phyloP scores from a whole-genome alignment of 2,113 vertebrate genomes.

The Anhinga rufa region DNA sequence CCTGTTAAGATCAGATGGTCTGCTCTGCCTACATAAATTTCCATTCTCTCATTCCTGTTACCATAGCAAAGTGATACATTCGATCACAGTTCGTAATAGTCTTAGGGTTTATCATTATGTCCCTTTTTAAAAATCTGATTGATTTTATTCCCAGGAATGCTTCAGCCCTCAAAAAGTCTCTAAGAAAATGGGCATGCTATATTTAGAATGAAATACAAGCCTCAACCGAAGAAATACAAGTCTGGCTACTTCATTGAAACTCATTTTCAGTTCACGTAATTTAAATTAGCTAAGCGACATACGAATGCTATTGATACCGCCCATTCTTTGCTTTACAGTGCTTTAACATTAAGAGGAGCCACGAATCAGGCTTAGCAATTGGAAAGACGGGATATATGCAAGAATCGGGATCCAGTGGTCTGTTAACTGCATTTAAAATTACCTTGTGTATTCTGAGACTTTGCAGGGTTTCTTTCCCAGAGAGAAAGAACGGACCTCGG shows the following conservation, averaged over 20 bases:
- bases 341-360: constrained; percentile 26
- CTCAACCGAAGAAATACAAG: not conserved
- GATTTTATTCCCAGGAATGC: constrained; percentile 15
- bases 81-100: constrained; percentile 48
- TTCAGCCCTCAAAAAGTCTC: constrained; percentile 4
- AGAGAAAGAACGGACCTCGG: constrained; percentile 99
- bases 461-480: constrained; percentile 99
- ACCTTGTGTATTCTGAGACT: constrained; percentile 97
- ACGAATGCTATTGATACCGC: not conserved
- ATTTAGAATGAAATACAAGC: constrained; percentile 32
- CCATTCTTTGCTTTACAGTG: not conserved
- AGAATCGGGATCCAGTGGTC: constrained; percentile 30
- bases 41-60: constrained; percentile 57
- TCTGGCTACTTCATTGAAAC: constrained; percentile 41
- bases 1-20: constrained; percentile 58
- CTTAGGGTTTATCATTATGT: constrained; percentile 47
- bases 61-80: constrained; percentile 70
- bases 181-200: not conserved
- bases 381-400: not conserved
- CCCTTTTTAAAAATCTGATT: constrained; percentile 42
- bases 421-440: constrained; percentile 62
- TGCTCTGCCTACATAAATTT: constrained; percentile 56
- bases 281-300: constrained; percentile 29
- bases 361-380: constrained; percentile 2
- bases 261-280: not conserved